phyloP scores from a whole-genome alignment of 2,113 vertebrate species.

The Andinoacara biseriatus region DNA sequence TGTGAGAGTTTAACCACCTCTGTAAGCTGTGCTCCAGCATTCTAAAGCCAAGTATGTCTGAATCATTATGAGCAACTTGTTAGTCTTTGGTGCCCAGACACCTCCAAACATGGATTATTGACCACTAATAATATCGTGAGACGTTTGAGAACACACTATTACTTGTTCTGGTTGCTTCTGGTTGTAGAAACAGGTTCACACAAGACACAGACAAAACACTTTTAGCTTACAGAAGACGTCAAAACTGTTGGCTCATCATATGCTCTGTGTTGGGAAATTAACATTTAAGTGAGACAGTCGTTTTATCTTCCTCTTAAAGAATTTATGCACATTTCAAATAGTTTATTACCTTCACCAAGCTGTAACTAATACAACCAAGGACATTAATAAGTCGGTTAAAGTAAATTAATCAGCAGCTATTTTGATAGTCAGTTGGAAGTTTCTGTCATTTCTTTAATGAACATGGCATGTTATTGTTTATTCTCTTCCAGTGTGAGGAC shows the following conservation, averaged over 20 bases:
- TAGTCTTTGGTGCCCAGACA: constrained; percentile 31
- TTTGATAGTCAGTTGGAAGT: background rate
- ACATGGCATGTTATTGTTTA: too few relatives aligned
- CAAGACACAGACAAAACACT: background rate
- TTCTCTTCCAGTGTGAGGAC: too few relatives aligned
- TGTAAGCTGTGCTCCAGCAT: constrained; percentile 83
- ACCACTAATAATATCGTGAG: background rate
- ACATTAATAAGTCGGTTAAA: fast-evolving
- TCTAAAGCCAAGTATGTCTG: background rate
- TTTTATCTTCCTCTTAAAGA: background rate
- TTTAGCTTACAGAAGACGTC: background rate
- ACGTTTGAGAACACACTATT: constrained; percentile 70
- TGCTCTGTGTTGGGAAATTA: background rate
- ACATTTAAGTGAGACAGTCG: background rate
- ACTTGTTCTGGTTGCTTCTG: constrained; percentile 74
- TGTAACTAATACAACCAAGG: background rate
- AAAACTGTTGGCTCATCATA: background rate
- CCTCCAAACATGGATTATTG: constrained; percentile 77
- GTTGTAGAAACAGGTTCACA: background rate
- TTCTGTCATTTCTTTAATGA: too few relatives aligned
- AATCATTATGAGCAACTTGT: constrained; percentile 8
- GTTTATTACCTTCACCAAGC: too few relatives aligned
- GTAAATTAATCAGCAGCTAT: background rate
- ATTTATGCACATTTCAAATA: background rate
- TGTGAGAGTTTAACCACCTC: constrained; percentile 87